A percentile compares a stretch with the other conserved stretches of the same genome.
Evolutionary conservation across 1,140 invertebrate species (phyloP).

Genomic region (Prorops nasuta): DNA sequence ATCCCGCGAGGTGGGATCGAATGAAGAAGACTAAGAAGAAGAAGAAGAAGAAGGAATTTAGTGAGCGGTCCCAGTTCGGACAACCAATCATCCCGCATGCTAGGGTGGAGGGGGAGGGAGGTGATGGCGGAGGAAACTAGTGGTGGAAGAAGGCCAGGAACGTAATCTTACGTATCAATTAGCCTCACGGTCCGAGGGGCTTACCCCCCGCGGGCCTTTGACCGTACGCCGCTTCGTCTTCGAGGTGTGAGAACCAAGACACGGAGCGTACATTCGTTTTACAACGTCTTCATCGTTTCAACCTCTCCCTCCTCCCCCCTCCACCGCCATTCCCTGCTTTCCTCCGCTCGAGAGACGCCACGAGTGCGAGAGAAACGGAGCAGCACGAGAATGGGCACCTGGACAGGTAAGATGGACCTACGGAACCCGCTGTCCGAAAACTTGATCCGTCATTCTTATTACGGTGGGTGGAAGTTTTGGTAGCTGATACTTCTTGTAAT

Average conservation of each 20-base stretch:
- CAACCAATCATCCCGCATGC: constrained; percentile 39
- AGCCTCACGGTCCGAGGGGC: constrained; percentile 53
- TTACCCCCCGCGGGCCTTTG: constrained; percentile 58
- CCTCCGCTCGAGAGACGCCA: background rate
- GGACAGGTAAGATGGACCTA: constrained; percentile 22
- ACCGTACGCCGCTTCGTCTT: constrained; percentile 50
- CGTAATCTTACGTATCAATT: constrained; percentile 59
- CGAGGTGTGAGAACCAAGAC: constrained; percentile 53
- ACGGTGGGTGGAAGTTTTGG: constrained; percentile 23
- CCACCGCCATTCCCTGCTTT: constrained; percentile 24
- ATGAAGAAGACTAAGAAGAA: no score
- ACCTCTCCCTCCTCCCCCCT: background rate
- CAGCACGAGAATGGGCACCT: no score
- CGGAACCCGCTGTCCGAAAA: constrained; percentile 6
- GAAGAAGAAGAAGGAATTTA: constrained; percentile 36
- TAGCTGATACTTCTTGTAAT: constrained; percentile 23
- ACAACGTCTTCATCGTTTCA: constrained; percentile 45
- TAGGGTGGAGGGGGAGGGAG: constrained; percentile 5
- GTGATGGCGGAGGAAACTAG: background rate
- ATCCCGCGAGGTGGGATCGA: no score
- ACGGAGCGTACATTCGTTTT: constrained; percentile 31
- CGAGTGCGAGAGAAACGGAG: constrained; percentile 1
- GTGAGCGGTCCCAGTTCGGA: constrained; percentile 31
- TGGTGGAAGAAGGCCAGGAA: constrained; percentile 26
- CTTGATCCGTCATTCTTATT: constrained; percentile 18